phyloP scores from a whole-genome alignment of 35 echinoderm and acorn worm species.

The Apostichopus parvimensis region DNA sequence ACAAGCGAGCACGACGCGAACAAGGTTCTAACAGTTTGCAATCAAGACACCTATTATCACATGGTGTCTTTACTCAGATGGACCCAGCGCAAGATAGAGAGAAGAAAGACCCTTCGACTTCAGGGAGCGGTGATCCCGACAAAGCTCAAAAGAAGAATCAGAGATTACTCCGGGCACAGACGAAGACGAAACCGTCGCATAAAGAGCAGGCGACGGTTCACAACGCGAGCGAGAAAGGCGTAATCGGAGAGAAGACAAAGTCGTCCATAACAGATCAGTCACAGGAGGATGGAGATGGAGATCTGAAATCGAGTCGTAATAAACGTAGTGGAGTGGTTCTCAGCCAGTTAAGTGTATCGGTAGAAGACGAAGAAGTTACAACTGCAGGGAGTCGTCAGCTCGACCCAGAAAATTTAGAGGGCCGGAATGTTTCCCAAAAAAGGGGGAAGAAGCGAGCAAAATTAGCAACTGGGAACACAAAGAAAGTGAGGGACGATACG shows the following conservation, averaged over 20 bases:
- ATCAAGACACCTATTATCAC: background rate
- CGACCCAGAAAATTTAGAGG: no score
- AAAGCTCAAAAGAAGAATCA: background rate
- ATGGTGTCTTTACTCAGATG: background rate
- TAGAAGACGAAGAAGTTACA: no score
- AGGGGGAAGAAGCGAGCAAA: no score
- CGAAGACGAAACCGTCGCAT: background rate
- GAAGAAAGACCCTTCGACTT: background rate
- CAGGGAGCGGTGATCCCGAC: background rate
- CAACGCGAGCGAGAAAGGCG: background rate
- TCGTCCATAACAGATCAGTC: no score
- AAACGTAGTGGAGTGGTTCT: no score
- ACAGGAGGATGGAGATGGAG: background rate
- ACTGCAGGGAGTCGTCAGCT: no score
- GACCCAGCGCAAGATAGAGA: background rate
- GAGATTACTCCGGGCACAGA: background rate
- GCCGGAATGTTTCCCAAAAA: no score
- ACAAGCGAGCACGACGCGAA: background rate
- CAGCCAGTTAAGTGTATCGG: no score
- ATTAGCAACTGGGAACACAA: no score
- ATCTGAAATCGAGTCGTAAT: background rate
- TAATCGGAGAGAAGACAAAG: no score
- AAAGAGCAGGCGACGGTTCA: background rate
- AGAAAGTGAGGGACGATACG: background rate
- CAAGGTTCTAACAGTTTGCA: background rate